These are phyloP conservation scores for Glossophaga mutica DNA, from an alignment of 2,797 vertebrate genomes.

Conservation along the genomic window DNA sequence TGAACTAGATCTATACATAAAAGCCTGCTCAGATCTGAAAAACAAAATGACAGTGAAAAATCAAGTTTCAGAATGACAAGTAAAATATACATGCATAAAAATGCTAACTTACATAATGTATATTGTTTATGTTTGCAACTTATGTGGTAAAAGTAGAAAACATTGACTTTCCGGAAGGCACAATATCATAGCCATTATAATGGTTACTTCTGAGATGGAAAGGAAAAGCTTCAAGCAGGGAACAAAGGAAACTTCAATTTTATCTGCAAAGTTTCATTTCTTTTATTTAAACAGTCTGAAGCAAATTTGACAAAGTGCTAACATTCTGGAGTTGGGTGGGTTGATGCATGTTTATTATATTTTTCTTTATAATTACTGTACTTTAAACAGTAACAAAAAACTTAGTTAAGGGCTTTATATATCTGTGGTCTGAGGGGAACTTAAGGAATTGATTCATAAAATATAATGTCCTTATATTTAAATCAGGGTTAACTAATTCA, in stretches of 20 bases:
- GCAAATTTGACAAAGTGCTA: conserved; percentile 54
- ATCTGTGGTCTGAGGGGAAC: conserved; percentile 52
- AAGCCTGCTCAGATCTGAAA: background rate
- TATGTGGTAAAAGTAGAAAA: background rate
- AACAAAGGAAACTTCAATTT: conserved; percentile 44
- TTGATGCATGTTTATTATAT: conserved; percentile 55
- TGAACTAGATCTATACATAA: background rate
- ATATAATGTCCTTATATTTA: conserved; percentile 64
- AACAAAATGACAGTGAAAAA: background rate
- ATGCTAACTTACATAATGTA: background rate
- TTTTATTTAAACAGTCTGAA: conserved; percentile 63
- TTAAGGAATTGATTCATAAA: conserved; percentile 66
- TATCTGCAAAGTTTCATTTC: conserved; percentile 48
- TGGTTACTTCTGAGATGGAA: background rate
- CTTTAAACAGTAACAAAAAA: conserved; percentile 50
- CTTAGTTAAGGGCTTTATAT: conserved; percentile 39
- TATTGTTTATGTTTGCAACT: background rate
- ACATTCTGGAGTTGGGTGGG: conserved; percentile 38
- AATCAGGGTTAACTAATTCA: conserved; percentile 67
- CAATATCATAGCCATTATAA: background rate
- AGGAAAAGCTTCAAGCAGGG: background rate
- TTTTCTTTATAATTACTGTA: conserved; percentile 59
- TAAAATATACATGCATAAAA: background rate
- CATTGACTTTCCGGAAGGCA: background rate
- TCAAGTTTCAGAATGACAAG: background rate